Conservation (phyloP, 2,888 invertebrate species). For the Drosophila pseudotalamancana region DNA sequence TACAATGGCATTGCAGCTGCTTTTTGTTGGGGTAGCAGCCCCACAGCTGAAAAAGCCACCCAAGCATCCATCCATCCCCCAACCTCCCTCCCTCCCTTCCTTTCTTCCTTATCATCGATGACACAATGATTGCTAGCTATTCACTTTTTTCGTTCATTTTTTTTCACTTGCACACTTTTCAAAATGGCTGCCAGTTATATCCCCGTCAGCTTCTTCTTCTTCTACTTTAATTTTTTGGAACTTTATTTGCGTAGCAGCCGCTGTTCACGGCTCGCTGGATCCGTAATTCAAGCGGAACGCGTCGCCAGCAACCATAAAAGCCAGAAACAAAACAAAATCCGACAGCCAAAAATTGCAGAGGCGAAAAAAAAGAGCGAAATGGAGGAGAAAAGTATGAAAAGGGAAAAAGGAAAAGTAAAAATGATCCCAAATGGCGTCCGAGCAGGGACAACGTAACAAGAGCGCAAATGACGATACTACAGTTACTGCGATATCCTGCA, state of each 20-base stretch:
- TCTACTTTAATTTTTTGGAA: conserved; percentile 38
- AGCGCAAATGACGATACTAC: conserved; percentile 41
- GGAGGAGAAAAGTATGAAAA: background rate
- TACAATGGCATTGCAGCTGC: conserved; percentile 76
- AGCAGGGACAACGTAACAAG: conserved; percentile 33
- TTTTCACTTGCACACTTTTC: conserved; percentile 37
- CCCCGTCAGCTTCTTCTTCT: background rate
- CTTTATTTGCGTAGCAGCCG: conserved; percentile 60
- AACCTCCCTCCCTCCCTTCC: background rate
- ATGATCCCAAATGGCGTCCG: conserved; percentile 53
- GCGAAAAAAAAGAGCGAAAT: background rate
- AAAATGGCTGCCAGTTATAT: conserved; percentile 56
- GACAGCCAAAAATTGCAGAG: conserved; percentile 1
- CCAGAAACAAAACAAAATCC: conserved; percentile 28
- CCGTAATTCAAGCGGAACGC: conserved; percentile 77
- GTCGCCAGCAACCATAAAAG: conserved; percentile 74
- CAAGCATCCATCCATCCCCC: background rate
- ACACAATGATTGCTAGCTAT: conserved; percentile 73
- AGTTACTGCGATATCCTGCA: background rate
- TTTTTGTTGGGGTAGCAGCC: conserved; percentile 42
- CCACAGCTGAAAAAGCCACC: background rate
- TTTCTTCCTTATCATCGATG: conserved; percentile 70
- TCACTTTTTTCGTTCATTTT: conserved; percentile 20
- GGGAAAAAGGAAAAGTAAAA: conserved; percentile 33
- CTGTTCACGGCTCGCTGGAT: conserved; percentile 68